Base-by-base conservation (phyloP, 2,797 vertebrate species). In the Mallotus villosus region DNA sequence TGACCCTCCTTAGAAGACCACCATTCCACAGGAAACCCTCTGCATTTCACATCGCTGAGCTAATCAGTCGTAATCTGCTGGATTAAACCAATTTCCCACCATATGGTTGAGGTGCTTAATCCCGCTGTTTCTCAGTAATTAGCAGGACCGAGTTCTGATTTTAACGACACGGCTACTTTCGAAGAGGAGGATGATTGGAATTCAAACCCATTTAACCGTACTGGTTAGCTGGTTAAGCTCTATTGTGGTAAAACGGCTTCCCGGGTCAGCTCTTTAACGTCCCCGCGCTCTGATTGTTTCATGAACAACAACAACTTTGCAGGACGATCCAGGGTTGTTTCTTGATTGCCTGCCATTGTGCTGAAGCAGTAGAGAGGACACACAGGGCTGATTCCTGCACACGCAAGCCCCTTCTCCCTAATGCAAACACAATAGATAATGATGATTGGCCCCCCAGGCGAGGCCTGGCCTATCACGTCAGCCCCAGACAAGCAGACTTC, bases 51-150 rank as follows among this genome's bases (percentile, higher is more conserved):
- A 77, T 83, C 82, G 74, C 80, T 84, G 71, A 77, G 64, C 76
- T 89, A 84, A 89, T 90, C 85, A 83, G 75, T 85, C 84, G 78
- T 81, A 91, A 92, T 90, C 90, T 87, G 63, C 82, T 71, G 79
- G 69, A 87, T 75, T 79, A 83, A 75, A 71, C 76, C 62, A 29
- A 11, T 41, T 41, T 12, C 41, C 2, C 41, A 41, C 1, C 41
- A 41, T 41, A 12, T 8, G 41, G 41, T 8, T 41, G 41, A 41
- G 41, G 41, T 8, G 41, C 11, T 11, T 41, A 8, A 41, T 41
- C 41, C 41, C 2, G 41, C 11, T 11, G 11, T 41, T n/a, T 60
- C 46, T 12, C 27, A 34, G 16, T n/a, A 17, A 49, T 68, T 57
- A 49, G 34, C 17, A 17, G 27, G 63, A n/a, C 22, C 57, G 7